Evolutionary conservation across 2,888 invertebrate genomes (phyloP).

Genomic region (Epinotia demarniana): DNA sequence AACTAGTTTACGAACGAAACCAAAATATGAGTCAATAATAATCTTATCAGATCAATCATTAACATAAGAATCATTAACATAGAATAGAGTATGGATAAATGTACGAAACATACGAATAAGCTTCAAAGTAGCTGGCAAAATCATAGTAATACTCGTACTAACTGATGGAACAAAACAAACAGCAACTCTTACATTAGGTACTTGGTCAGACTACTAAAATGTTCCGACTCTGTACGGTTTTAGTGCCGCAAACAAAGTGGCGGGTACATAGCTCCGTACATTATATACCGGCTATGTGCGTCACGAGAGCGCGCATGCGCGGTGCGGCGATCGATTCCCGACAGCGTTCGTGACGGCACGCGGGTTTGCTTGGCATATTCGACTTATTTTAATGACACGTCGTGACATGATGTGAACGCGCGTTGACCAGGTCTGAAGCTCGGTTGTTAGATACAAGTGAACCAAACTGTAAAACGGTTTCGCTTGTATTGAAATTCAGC

Average conservation of each 20-base stretch:
- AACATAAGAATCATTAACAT: no score
- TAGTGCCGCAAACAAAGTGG: neutral
- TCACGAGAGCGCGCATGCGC: constrained; percentile 34
- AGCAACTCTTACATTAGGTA: neutral
- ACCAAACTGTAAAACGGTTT: no score
- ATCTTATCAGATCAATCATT: no score
- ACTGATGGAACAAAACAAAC: neutral
- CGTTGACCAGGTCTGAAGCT: no score
- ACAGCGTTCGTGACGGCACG: neutral
- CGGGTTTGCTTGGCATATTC: constrained; percentile 15
- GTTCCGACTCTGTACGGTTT: neutral
- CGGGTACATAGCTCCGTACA: constrained; percentile 11
- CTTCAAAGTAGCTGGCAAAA: no score
- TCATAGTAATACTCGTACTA: no score
- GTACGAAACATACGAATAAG: no score
- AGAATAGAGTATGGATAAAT: no score
- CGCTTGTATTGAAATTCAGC: no score
- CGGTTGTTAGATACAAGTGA: no score
- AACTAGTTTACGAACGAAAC: no score
- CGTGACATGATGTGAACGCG: neutral
- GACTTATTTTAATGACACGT: neutral
- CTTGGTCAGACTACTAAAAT: neutral
- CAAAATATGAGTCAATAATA: no score
- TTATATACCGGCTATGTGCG: constrained; percentile 38
- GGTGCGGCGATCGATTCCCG: constrained; percentile 29